Percentiles rank a stretch among this genome's conserved stretches.
Evolutionary conservation across 2,113 vertebrate genomes (phyloP).

Genomic region (Pogonocichla stellata): DNA sequence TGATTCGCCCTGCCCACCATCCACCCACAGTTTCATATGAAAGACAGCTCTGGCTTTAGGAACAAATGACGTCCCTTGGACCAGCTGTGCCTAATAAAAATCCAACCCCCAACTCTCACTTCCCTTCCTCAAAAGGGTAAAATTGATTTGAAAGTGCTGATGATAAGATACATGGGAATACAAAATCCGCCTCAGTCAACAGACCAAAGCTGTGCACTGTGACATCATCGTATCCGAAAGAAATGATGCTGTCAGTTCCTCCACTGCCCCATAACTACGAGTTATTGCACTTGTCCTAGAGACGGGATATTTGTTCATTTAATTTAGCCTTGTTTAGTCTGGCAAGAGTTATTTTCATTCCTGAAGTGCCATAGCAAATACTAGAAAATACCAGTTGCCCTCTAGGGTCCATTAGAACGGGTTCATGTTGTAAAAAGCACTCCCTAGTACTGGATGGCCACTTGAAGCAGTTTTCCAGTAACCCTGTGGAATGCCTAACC

Average conservation of each 20-base stretch:
- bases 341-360: constrained; percentile 4
- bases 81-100: constrained; percentile 59
- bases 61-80: constrained; percentile 23
- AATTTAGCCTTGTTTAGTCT: constrained; percentile 1
- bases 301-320: background rate
- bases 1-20: constrained; percentile 14
- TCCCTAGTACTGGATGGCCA: background rate
- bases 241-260: background rate
- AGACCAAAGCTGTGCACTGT: background rate
- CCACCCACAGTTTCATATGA: constrained; percentile 11
- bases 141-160: constrained; percentile 6
- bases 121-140: constrained; percentile 35
- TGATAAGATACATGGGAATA: constrained; percentile 37
- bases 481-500: background rate
- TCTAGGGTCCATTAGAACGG: background rate
- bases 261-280: background rate
- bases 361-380: background rate
- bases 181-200: background rate
- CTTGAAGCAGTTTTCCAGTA: background rate
- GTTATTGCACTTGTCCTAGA: background rate
- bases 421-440: background rate
- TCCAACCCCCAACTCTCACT: constrained; percentile 2
- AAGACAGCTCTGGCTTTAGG: constrained; percentile 22
- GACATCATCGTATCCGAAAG: constrained; percentile 3
- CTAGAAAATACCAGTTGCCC: background rate